These are phyloP conservation scores for Punctoribates punctum DNA, from an alignment of 2,888 invertebrate genomes.

Conservation along the genomic window DNA sequence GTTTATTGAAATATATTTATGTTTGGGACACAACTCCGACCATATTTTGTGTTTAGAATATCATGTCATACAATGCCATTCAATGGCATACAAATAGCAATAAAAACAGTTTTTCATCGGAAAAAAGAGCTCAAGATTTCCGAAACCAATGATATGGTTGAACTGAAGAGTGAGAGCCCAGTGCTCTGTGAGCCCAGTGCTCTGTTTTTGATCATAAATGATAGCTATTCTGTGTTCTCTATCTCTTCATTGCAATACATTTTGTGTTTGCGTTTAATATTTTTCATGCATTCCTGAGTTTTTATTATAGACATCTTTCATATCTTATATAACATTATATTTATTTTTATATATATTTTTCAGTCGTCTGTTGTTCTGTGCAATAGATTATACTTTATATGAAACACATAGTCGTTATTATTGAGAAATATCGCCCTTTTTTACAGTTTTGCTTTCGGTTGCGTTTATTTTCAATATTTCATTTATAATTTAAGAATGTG, in stretches of 20 bases:
- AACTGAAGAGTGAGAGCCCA: background rate
- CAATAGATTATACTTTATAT: slow-evolving; percentile 10
- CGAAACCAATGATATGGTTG: slow-evolving; percentile 26
- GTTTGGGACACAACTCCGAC: background rate
- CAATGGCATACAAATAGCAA: background rate
- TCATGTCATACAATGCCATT: background rate
- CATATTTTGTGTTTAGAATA: background rate
- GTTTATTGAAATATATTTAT: background rate
- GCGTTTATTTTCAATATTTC: background rate
- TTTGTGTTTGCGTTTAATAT: slow-evolving; percentile 18
- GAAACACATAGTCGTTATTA: background rate
- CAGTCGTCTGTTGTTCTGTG: background rate
- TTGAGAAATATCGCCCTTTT: slow-evolving; percentile 16
- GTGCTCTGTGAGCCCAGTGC: background rate
- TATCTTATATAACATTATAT: background rate
- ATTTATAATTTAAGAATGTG: slow-evolving; percentile 26
- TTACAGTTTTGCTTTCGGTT: background rate
- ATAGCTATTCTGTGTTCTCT: slow-evolving; percentile 2
- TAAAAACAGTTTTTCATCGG: slow-evolving; percentile 13
- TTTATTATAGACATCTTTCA: slow-evolving; percentile 19
- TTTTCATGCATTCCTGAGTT: slow-evolving; percentile 15
- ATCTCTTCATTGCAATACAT: background rate
- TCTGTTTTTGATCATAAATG: slow-evolving; percentile 25
- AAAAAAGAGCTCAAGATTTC: slow-evolving; percentile 6
- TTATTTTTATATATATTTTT: background rate